Evolutionary conservation across 2,797 vertebrate species (phyloP), one percentile per base, ranked within the genome.

Genomic region (Artibeus lituratus): DNA sequence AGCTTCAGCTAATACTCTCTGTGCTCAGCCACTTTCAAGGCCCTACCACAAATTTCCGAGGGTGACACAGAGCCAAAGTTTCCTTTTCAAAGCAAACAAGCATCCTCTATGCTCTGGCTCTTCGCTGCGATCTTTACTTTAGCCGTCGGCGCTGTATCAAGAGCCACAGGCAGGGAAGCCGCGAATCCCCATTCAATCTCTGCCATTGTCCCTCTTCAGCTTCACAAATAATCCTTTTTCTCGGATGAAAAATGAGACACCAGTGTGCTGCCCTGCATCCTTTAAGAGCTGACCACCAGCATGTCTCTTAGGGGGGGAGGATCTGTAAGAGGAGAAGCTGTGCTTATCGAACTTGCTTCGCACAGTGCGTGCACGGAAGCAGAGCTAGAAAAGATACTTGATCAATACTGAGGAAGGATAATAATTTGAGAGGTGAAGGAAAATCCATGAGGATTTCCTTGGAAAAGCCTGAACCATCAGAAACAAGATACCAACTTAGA

Each of bases 401-500:
- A 96, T 97, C 74, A 86, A 97, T 95, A 94, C 51, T 86, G 69
- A 96, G 77, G 92, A 72, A 37, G 42, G 82, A 88, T 94, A 82
- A 94, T 94, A 94, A 97, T 95, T 96, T 97, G 92, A 96, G 65
- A 82, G 6, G 19, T 94, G 90, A 96, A 96, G 29, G 94, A 90
- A 96, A 97, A 97, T 95, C 88, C 94, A 96, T 96, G 49, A 76
- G 59, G 72, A 96, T 96, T 90, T 95, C 85, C 96, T 95, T 74
- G 84, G 59, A 95, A 97, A 95, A 93, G n/a, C 74, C 86, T 95
- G 86, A 97, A 76, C 80, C 83, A 95, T 97, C 94, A 97, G 90
- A 97, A 97, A 91, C 32, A 94, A 92, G 82, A 39, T 69, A 96
- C 85, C 87, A 91, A 91, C 53, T 95, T 95, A 81, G 55, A 93